Base-by-base conservation (phyloP, 2,113 vertebrate genomes). In the Colistium nudipinnis region DNA sequence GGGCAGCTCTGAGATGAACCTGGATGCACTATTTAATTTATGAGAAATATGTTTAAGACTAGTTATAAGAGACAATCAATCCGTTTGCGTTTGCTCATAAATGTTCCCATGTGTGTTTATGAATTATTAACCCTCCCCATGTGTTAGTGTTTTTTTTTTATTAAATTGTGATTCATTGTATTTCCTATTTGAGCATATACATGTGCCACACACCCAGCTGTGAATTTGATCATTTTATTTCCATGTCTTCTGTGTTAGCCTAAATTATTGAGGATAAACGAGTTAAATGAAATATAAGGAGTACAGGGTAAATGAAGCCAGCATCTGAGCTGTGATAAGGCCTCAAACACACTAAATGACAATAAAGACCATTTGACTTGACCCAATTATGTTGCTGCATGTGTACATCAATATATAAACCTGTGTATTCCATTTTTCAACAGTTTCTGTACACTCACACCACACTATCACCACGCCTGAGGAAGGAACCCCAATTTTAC, bases 11-110 rank as follows among this genome's bases (percentile, higher is more conserved):
- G 82, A 83, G 93, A 93, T 93, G 93, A 95, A 95, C 93, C 91
- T 93, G 95, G 94, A 95, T 98, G 96, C 96, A 98, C 95, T 98
- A 96, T 93, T 96, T 96, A 96, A 97, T 98, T 98, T 97, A 97
- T 88, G 68, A 85, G 48, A 95, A 89, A 95, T 92, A 92, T 95
- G 95, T 96, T 93, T 93, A 95, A 94, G 90, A 93, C 61, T 84
- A 87, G 87, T 84, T 83, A 93, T 92, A 94, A 96, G 90, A 96
- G 96, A 98, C 95, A 98, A 98, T 98, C 96, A 96, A 93, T 94
- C 93, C 43, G 63, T 80, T 63, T 79, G 44, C 54, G 60, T 69
- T 61, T 72, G 70, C 57, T 77, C 78, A 69, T 70, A 73, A 76
- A 80, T 69, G 52, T 82, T 45, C 57, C 19, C 44, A 49, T 33